A percentile compares a stretch with the other conserved stretches of the same genome.
Evolutionary conservation across 2,797 vertebrate genomes (phyloP).

Genomic region (Sarcoramphus papa): DNA sequence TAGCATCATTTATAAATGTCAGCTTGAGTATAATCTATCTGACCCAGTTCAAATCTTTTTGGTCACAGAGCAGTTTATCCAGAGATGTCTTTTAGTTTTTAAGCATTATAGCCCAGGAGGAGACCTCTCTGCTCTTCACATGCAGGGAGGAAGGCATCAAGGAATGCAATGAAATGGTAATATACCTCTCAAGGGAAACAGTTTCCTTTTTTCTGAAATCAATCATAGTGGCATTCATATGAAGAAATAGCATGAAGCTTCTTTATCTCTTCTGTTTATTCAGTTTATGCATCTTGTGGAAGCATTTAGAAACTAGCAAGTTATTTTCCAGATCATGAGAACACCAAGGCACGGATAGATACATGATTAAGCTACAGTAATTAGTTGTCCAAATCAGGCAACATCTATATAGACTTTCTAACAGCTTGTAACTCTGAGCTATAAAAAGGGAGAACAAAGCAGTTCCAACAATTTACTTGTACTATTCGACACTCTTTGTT

Average conservation of each 20-base stretch:
- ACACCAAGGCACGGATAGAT: not conserved
- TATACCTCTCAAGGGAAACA: constrained; percentile 48
- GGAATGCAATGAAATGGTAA: constrained; percentile 64
- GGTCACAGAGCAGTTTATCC: constrained; percentile 55
- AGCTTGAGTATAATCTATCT: constrained; percentile 49
- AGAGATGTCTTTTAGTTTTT: constrained; percentile 32
- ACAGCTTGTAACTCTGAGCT: not conserved
- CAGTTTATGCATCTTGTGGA: not conserved
- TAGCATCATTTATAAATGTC: constrained; percentile 62
- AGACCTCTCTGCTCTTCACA: not conserved
- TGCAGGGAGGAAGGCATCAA: constrained; percentile 13
- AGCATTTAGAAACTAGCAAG: constrained; percentile 32
- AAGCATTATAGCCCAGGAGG: constrained; percentile 23
- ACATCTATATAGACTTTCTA: not conserved
- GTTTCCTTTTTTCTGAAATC: constrained; percentile 59
- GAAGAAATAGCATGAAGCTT: constrained; percentile 31
- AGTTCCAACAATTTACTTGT: not conserved
- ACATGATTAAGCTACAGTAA: not conserved
- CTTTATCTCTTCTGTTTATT: constrained; percentile 36
- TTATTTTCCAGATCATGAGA: not conserved
- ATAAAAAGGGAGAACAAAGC: not conserved
- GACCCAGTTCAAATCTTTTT: constrained; percentile 58
- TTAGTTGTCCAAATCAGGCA: not conserved
- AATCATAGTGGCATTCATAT: constrained; percentile 57
- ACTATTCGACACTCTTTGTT: not conserved